phyloP scores from a whole-genome alignment of 2,113 vertebrate species.

The Bettongia penicillata region DNA sequence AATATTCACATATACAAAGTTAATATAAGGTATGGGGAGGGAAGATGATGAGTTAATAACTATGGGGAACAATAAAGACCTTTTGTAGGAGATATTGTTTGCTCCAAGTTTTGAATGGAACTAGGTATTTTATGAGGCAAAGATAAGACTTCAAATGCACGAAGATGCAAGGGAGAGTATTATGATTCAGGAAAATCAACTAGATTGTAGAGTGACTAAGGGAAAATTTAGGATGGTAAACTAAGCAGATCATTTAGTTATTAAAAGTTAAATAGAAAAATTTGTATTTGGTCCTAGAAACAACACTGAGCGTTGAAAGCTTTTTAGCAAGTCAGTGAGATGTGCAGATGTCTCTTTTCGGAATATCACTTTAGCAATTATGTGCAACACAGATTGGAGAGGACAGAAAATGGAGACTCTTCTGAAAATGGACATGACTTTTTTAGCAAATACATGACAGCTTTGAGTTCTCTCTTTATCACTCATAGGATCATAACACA shows the following conservation, averaged over 20 bases:
- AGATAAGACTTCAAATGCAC: background rate
- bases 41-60: background rate
- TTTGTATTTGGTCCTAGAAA: background rate
- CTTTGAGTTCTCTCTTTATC: background rate
- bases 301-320: background rate
- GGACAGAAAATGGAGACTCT: background rate
- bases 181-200: background rate
- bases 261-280: background rate
- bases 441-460: background rate
- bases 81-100: background rate
- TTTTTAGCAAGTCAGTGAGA: background rate
- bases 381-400: background rate
- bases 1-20: background rate
- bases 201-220: background rate
- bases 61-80: background rate
- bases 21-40: background rate
- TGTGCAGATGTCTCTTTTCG: background rate
- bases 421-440: background rate
- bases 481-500: background rate
- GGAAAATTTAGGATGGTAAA: background rate
- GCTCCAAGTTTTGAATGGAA: background rate
- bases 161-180: background rate
- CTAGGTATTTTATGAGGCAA: background rate
- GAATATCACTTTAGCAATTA: background rate
- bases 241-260: background rate